Evolutionary conservation across 2,113 vertebrate species (phyloP).

Genomic region (Lycaon pictus): DNA sequence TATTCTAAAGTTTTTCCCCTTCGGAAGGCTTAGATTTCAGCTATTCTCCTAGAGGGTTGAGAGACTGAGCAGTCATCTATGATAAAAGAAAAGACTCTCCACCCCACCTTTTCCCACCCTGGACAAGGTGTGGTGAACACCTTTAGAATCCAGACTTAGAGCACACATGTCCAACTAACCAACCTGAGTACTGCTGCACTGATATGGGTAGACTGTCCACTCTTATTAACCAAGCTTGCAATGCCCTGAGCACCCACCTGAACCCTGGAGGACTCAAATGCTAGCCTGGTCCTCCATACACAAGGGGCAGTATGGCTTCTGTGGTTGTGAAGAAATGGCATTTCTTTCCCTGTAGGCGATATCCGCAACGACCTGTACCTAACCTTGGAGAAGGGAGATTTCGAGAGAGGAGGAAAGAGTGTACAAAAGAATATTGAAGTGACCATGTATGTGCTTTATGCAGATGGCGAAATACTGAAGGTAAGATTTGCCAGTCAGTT

Average conservation of each 20-base stretch:
- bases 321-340: neutral
- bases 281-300: slow-evolving; percentile 53
- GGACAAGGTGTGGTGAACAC: slow-evolving; percentile 29
- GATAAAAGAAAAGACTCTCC: neutral
- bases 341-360: slow-evolving; percentile 89
- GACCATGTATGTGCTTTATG: slow-evolving; percentile 95
- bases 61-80: neutral
- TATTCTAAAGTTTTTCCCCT: slow-evolving; percentile 33
- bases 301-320: neutral
- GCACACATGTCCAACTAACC: slow-evolving; percentile 84
- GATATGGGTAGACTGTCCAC: slow-evolving; percentile 75
- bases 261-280: slow-evolving; percentile 71
- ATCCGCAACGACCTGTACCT: slow-evolving; percentile 98
- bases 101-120: neutral
- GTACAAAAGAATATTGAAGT: slow-evolving; percentile 99
- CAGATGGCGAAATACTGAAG: slow-evolving; percentile 95
- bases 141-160: slow-evolving; percentile 72
- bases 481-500: slow-evolving; percentile 77
- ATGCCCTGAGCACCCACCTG: slow-evolving; percentile 83
- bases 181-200: slow-evolving; percentile 74
- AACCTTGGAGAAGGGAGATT: slow-evolving; percentile 96
- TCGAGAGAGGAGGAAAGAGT: slow-evolving; percentile 98
- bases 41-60: neutral
- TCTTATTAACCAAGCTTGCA: slow-evolving; percentile 89
- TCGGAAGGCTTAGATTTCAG: neutral